Evolutionary conservation across 2,797 vertebrate species (phyloP), one percentile per base, ranked within the genome.

Genomic region (Sphenodon punctatus): DNA sequence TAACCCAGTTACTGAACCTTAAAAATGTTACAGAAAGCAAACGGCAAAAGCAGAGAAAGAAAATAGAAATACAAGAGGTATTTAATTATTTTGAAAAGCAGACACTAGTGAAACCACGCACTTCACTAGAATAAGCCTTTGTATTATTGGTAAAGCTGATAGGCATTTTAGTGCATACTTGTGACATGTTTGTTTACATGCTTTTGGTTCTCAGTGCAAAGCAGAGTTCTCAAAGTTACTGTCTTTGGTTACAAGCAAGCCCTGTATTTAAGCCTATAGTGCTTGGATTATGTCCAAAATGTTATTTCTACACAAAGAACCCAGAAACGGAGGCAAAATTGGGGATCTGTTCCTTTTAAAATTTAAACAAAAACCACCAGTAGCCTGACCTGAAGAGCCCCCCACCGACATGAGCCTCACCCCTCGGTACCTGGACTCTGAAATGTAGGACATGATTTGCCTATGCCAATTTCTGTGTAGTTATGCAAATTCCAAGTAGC

Each of bases 11-110:
- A 82, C 96, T 97, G 80, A 92, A 93, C 16, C 5, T 32, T 38
- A 78, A 85, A 72, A 88, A 94, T 55, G 80, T 93, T 80, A 89
- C 84, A 2, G 81, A 93, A 49, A 61, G 77, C 41, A 90, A 75
- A 25, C 92, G 75, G 8, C 92, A 91, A 78, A 96, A 95, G 72
- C 89, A 92, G 78, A 96, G 97, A 86, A 97, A 93, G 94, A 96
- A 92, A 36, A 96, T 99, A 78, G 94, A 94, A 77, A 97, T 98
- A 90, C 96, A 96, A 70, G 98, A 99, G 98, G 98, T 98, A 94
- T 3, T 55, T 23, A 25, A 3, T 49, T 65, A 15, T 59, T 81
- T 75, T 59, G 41, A 22, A 67, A 75, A 68, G 22, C 38, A 79
- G 7, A 32, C 58, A 34, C 7, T 30, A 32, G 20, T 58, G 73